Base-by-base conservation (phyloP, 2,797 vertebrate species). In the Ambastaia sidthimunki region DNA sequence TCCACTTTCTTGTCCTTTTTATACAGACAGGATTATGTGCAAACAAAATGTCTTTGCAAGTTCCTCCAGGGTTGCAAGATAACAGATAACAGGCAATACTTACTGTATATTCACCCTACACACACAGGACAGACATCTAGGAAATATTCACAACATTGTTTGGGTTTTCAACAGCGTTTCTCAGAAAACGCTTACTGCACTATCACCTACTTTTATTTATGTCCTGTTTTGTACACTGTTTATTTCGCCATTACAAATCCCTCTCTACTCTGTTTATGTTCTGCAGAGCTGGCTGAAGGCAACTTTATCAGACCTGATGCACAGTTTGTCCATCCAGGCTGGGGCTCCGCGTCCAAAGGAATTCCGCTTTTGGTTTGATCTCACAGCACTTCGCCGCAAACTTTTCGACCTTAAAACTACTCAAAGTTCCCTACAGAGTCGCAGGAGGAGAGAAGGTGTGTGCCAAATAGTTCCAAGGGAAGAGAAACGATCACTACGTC, bases 231-330 rank as follows among this genome's bases (percentile, higher is more conserved):
- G 9, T 4, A 0, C 10, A 55, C 19, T 10, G 3, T 21, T 21
- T n/a, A 44, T 21, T n/a, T 19, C 55, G 19, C 11, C 54, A n/a
- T 21, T 10, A 21, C 55, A 57, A 57, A 59, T 2, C 31, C 41
- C 52, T 13, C 34, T 31, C 12, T 19, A 5, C 19, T 9, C 11
- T 41, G 11, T 52, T 21, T 62, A 31, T 74, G 6, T 37, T 54
- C 55, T 18, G 68, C 52, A 94, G 94, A 68, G 87, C 13, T 91
- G 91, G 90, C 78, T 93, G 81, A 91, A 86, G 75, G 81, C 86
- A 1, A 34, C 72, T 47, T 82, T 94, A 23, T 54, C 76, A 52
- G 89, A 85, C 76, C 76, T 93, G 59, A 87, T 66, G 84, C 37
- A 78, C 12, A 71, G 57, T 13, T 18, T 78, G 41, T 0, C 52